Evolutionary conservation across 1,140 invertebrate genomes (phyloP).

Genomic region (Geopemphigus sp.): DNA sequence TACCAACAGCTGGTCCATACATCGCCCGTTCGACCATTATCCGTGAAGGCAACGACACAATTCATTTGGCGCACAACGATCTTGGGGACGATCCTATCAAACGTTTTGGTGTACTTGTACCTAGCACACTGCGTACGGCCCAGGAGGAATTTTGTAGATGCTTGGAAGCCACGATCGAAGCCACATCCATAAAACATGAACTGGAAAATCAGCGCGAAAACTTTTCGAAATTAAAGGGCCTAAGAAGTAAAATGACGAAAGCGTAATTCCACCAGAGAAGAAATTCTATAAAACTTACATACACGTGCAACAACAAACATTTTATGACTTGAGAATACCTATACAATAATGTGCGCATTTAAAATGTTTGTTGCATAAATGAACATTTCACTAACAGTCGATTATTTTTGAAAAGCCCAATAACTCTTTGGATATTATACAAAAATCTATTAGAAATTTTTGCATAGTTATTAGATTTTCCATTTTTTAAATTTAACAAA

Average conservation of each 20-base stretch:
- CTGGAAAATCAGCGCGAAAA: slow-evolving; percentile 54
- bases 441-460: too few species aligned
- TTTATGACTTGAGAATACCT: not conserved
- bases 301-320: too few species aligned
- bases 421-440: too few species aligned
- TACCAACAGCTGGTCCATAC: slow-evolving; percentile 61
- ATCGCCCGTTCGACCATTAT: not conserved
- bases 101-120: slow-evolving; percentile 74
- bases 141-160: slow-evolving; percentile 67
- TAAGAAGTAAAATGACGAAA: not conserved
- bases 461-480: too few species aligned
- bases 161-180: slow-evolving; percentile 62
- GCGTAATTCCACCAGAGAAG: not conserved
- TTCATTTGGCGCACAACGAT: not conserved
- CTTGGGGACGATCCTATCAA: slow-evolving; percentile 62
- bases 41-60: not conserved
- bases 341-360: not conserved
- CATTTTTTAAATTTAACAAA: too few species aligned
- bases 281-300: too few species aligned
- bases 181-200: slow-evolving; percentile 63
- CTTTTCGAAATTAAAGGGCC: slow-evolving; percentile 28
- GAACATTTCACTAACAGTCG: not conserved
- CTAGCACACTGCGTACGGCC: slow-evolving; percentile 66
- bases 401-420: not conserved
- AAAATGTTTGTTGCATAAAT: not conserved